Base-by-base conservation (phyloP, 2,888 invertebrate species). In the Orthosia gothica region DNA sequence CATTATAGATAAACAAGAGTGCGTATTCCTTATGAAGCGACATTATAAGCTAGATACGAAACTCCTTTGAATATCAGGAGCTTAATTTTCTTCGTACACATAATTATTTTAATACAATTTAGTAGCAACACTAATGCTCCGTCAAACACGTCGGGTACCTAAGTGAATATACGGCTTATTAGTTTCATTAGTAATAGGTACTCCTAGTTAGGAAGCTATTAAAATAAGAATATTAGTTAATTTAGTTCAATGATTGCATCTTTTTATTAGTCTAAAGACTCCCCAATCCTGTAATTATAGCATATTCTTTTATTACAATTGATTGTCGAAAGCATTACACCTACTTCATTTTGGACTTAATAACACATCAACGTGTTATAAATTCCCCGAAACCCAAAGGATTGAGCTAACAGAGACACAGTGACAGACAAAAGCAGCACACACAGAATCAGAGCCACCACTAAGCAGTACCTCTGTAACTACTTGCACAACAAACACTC, bases 401-500 rank as follows among this genome's bases (percentile, higher is more conserved):
- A 18, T 20, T 12, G 12, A 54, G 15, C 23, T 59, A 26, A 32
- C n/a, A 23, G 16, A 61, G n/a, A 64, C 12, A 55, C 45, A 45
- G 0, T 23, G 54, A 54, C 40, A 61, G 5, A 13, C 13, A 58
- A 49, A 62, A 74, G 11, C 50, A 62, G 45, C 9, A 52, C 11
- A 57, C 45, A 59, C 5, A 55, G 18, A 62, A 82, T 52, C 63
- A 55, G 49, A 23, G 4, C 52, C 32, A 26, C 26, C n/a, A 45
- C 69, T 75, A 52, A 68, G 69, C 70, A 76, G 54, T 58, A 70
- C 26, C 57, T 52, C 58, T 23, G 70, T 52, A 61, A 67, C 79
- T 77, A 66, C 81, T 82, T 26, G 64, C 72, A 76, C 47, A 64
- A 63, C 80, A 86, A 86, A 79, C 71, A 77, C 71, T 77, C 45